A percentile compares a stretch with the other conserved stretches of the same genome.
Evolutionary conservation across 2,888 invertebrate genomes (phyloP).

Genomic region (Pantelozetes paolii): DNA sequence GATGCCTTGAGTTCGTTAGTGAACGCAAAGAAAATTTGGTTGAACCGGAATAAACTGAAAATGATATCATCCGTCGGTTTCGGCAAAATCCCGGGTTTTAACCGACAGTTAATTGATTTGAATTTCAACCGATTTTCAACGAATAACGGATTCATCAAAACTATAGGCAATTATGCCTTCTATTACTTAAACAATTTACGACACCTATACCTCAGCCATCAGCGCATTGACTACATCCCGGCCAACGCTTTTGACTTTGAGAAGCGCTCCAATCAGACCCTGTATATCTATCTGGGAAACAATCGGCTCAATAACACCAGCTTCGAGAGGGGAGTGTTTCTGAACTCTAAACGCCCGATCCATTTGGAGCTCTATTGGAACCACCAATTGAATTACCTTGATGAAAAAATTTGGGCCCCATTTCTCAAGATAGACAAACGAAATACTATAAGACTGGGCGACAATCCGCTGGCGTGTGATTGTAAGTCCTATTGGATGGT

Average conservation of each 20-base stretch:
- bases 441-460: conserved; percentile 31
- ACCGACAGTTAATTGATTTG: conserved; percentile 25
- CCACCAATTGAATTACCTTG: conserved; percentile 35
- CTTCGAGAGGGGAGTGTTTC: conserved; percentile 37
- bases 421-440: conserved; percentile 9
- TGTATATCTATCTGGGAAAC: conserved; percentile 41
- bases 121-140: conserved; percentile 36
- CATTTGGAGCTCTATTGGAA: conserved; percentile 41
- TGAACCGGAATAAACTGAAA: conserved; percentile 38
- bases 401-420: conserved; percentile 35
- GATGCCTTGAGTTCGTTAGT: conserved; percentile 36
- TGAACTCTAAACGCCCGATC: conserved; percentile 38
- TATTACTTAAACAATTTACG: conserved; percentile 38
- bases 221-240: conserved; percentile 36
- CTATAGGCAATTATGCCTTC: conserved; percentile 40
- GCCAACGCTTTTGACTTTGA: conserved; percentile 41
- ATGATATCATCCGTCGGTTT: conserved; percentile 36
- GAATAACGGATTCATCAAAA: conserved; percentile 33
- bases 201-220: conserved; percentile 37
- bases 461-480: conserved; percentile 39
- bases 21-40: conserved; percentile 17
- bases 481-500: conserved; percentile 41
- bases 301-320: conserved; percentile 39
- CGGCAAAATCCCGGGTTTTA: conserved; percentile 27
- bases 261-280: conserved; percentile 33